These are phyloP conservation scores for Myripristis murdjan DNA, from an alignment of 2,797 vertebrate genomes.

Conservation along the genomic window DNA sequence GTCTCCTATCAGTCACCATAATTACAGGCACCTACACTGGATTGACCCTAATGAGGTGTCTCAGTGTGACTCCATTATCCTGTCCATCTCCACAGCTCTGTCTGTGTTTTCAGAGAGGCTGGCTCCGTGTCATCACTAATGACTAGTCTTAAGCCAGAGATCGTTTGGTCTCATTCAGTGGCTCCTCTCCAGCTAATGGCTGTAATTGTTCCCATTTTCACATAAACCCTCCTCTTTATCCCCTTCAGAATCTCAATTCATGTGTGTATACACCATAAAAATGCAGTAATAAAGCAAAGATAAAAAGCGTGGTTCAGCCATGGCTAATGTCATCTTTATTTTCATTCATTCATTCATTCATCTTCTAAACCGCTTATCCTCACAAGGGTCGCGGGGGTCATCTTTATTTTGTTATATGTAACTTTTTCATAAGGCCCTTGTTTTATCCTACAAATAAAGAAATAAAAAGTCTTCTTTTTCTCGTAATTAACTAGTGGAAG, in stretches of 20 bases:
- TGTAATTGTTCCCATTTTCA: constrained; percentile 14
- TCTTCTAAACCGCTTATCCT: too few relatives aligned
- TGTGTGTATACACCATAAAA: not conserved
- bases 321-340: not conserved
- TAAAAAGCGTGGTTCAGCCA: not conserved
- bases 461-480: too few relatives aligned
- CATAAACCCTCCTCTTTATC: not conserved
- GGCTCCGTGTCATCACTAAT: constrained; percentile 18
- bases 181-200: not conserved
- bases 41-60: constrained; percentile 36
- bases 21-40: constrained; percentile 45
- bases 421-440: too few relatives aligned
- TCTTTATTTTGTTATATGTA: too few relatives aligned
- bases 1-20: not conserved
- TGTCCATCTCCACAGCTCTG: not conserved
- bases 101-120: not conserved
- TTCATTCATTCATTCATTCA: too few relatives aligned
- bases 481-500: too few relatives aligned
- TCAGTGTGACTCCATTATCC: constrained; percentile 17
- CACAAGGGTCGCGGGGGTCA: too few relatives aligned
- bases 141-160: not conserved
- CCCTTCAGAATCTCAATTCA: not conserved
- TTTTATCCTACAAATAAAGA: too few relatives aligned
- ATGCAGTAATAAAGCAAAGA: not conserved
- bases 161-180: not conserved